These are phyloP conservation scores for Coturnix japonica DNA, from an alignment of 2,113 vertebrate species.

Conservation along the genomic window DNA sequence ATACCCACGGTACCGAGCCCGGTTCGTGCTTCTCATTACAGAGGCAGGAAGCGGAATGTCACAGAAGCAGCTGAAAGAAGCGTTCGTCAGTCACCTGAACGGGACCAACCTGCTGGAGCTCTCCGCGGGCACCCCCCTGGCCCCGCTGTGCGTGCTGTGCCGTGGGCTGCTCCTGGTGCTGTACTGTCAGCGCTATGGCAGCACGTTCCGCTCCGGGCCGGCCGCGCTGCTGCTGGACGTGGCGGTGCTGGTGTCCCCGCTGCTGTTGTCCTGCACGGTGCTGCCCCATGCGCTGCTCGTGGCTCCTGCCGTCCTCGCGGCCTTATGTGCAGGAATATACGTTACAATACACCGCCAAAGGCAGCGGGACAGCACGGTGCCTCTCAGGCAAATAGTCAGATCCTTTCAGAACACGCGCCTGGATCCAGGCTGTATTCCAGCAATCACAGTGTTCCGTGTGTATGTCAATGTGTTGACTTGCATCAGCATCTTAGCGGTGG, in stretches of 20 bases:
- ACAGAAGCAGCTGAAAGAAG: slow-evolving; percentile 86
- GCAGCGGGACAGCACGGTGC: background rate
- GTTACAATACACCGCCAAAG: slow-evolving; percentile 71
- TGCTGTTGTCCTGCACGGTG: slow-evolving; percentile 85
- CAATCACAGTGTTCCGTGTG: slow-evolving; percentile 87
- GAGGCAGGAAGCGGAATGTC: slow-evolving; percentile 80
- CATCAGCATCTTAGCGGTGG: slow-evolving; percentile 93
- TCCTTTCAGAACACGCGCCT: slow-evolving; percentile 78
- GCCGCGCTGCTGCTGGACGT: slow-evolving; percentile 86
- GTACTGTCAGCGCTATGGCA: slow-evolving; percentile 66
- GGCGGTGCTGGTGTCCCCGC: slow-evolving; percentile 81
- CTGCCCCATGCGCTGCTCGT: slow-evolving; percentile 79
- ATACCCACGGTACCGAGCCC: background rate
- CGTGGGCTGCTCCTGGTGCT: slow-evolving; percentile 86
- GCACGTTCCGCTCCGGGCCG: slow-evolving; percentile 65
- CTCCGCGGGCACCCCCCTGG: slow-evolving; percentile 79
- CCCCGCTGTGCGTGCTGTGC: slow-evolving; percentile 84
- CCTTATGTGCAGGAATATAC: slow-evolving; percentile 66
- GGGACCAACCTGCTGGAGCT: slow-evolving; percentile 91
- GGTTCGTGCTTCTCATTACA: slow-evolving; percentile 6
- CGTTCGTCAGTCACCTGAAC: slow-evolving; percentile 90
- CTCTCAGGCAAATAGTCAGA: slow-evolving; percentile 56
- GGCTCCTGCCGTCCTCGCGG: slow-evolving; percentile 62
- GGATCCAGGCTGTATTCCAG: slow-evolving; percentile 81
- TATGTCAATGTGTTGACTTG: slow-evolving; percentile 87